Evolutionary conservation across 2,113 vertebrate genomes (phyloP), one percentile per base, ranked within the genome.

Genomic region (Peromyscus polionotus): DNA sequence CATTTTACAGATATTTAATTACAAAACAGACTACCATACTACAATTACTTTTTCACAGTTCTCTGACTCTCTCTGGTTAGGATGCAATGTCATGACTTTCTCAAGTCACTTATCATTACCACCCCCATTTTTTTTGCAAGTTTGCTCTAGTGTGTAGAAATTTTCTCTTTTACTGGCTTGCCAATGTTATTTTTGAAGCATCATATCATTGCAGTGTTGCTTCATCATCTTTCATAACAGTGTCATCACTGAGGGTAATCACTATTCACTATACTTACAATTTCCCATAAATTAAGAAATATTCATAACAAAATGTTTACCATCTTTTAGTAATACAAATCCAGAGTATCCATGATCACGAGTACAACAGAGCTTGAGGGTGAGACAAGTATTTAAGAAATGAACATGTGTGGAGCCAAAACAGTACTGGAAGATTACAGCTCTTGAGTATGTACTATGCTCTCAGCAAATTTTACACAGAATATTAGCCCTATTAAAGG

Each of bases 401-500:
- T 54, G 17, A 42, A 72, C 73, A 48, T 76, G 54, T 17, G 22
- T 87, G 5, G 28, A 91, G 20, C 9, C 17, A 86, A 93, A 92
- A 28, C 1, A 73, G 8, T 39, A 73, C 12, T 8, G n/a, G 70
- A 28, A 72, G 80, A 20, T 42, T 54, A 77, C 2, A 84, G 45
- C 14, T 85, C 42, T 91, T 61, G 22, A 42, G 5, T 51, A 48
- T 39, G 1, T 31, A 42, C 79, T 45, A 73, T 85, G 13, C 65
- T 86, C 24, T 20, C 19, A 89, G 68, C 0, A 79, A 91, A 14
- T 65, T 93, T 94, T 68, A 80, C 67, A 39, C 24, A 83, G 57
- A 67, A 6, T 63, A 90, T 80, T 88, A 93, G 84, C 22, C 36
- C 19, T 95, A 92, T 17, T 76, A 59, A 93, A 92, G 10, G 79